Evolutionary conservation across 2,113 vertebrate genomes (phyloP).

Genomic region (Nycticorax nycticorax): DNA sequence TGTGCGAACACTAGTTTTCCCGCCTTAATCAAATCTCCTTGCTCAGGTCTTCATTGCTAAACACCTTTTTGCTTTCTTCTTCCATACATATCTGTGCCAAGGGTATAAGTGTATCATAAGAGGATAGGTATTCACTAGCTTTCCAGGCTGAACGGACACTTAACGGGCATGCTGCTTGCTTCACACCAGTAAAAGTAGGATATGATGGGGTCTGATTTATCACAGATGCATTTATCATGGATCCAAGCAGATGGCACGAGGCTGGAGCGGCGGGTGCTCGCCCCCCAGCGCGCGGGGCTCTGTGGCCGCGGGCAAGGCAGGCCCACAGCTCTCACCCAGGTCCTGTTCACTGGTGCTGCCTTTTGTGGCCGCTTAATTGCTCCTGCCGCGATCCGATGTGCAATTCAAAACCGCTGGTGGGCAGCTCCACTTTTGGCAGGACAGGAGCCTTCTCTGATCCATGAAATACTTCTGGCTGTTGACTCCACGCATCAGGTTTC

Average conservation of each 20-base stretch:
- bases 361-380: not conserved
- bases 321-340: not conserved
- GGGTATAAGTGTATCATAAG: not conserved
- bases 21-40: not conserved
- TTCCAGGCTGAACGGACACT: not conserved
- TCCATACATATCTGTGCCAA: not conserved
- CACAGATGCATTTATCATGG: not conserved
- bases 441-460: not conserved
- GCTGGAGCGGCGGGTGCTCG: accelerated
- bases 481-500: not conserved
- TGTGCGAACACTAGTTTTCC: not conserved
- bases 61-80: not conserved
- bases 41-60: not conserved
- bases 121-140: not conserved
- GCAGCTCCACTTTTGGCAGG: not conserved
- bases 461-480: not conserved
- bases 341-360: not conserved
- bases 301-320: not conserved
- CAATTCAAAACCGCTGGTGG: not conserved
- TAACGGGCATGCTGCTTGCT: not conserved
- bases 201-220: not conserved
- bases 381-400: not conserved
- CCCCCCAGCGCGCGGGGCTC: accelerated
- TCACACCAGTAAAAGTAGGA: not conserved
- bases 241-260: not conserved